phyloP scores from a whole-genome alignment of 92 coral and sea anemone genomes.

The Micromussa lordhowensis region DNA sequence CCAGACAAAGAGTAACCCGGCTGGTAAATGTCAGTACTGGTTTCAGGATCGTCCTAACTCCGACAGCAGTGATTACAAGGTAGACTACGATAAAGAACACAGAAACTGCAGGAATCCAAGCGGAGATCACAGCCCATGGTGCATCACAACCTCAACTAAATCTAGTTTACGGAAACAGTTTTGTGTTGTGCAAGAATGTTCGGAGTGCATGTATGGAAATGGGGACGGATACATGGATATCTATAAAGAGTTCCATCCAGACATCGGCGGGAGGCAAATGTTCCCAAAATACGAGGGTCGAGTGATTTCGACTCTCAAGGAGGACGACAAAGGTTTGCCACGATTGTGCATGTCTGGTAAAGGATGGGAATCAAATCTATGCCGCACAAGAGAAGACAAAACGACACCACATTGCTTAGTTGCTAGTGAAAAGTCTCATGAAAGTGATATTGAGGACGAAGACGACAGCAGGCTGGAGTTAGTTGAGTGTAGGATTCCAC shows the following conservation, averaged over 20 bases:
- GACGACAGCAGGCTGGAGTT: conserved; percentile 65
- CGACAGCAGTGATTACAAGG: conserved; percentile 41
- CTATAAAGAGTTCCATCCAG: conserved; percentile 1
- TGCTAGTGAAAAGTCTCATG: conserved; percentile 58
- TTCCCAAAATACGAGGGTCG: conserved; percentile 84
- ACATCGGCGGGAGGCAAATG: background rate
- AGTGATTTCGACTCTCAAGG: conserved; percentile 52
- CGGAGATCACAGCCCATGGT: conserved; percentile 74
- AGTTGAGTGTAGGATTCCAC: conserved; percentile 78
- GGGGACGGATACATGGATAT: conserved; percentile 74
- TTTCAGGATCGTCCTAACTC: background rate
- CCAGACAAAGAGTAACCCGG: conserved; percentile 26
- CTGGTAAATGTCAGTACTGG: conserved; percentile 69
- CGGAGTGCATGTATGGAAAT: conserved; percentile 91
- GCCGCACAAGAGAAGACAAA: conserved; percentile 56
- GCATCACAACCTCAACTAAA: conserved; percentile 65
- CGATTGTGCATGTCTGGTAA: conserved; percentile 65
- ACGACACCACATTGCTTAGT: conserved; percentile 69
- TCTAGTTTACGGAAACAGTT: conserved; percentile 25
- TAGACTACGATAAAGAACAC: conserved; percentile 46
- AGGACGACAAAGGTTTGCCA: conserved; percentile 37
- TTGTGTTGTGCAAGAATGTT: conserved; percentile 81
- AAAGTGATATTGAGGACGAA: conserved; percentile 7
- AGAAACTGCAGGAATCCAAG: conserved; percentile 63
- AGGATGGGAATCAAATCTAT: conserved; percentile 58